A percentile compares a stretch with the other conserved stretches of the same genome.
Conservation (phyloP, 2,888 invertebrate genomes). For the Caenorhabditis auriculariae region DNA sequence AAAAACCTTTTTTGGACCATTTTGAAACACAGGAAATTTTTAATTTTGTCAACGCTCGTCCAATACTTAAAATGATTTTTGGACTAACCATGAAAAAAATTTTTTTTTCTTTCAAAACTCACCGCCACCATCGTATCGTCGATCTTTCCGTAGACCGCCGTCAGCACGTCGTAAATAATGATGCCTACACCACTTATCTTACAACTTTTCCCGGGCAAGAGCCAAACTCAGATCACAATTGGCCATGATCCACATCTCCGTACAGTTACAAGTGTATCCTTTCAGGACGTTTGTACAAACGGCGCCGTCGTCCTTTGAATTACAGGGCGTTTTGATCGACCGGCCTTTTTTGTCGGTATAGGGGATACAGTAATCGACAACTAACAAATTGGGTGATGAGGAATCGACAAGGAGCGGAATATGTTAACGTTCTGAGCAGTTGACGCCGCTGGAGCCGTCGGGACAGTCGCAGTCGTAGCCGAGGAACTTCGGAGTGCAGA, state of each 20-base stretch:
- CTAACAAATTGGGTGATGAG: constrained; percentile 9
- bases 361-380: constrained; percentile 25
- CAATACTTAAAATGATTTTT: neutral
- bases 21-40: no score
- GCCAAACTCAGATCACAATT: constrained; percentile 31
- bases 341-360: neutral
- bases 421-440: neutral
- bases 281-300: constrained; percentile 22
- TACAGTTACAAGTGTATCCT: constrained; percentile 30
- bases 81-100: neutral
- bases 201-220: neutral
- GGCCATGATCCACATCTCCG: constrained; percentile 27
- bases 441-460: constrained; percentile 5
- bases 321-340: constrained; percentile 18
- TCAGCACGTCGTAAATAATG: constrained; percentile 25
- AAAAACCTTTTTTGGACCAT: no score
- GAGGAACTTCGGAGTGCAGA: constrained; percentile 20
- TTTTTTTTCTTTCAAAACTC: neutral
- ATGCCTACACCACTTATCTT: constrained; percentile 17
- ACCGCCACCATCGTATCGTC: constrained; percentile 28
- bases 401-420: no score
- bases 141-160: constrained; percentile 31
- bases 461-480: constrained; percentile 29
- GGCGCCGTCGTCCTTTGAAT: constrained; percentile 12
- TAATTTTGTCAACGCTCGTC: no score